phyloP scores from a whole-genome alignment of 1,140 invertebrate species.

The Drosophila kanapiae region DNA sequence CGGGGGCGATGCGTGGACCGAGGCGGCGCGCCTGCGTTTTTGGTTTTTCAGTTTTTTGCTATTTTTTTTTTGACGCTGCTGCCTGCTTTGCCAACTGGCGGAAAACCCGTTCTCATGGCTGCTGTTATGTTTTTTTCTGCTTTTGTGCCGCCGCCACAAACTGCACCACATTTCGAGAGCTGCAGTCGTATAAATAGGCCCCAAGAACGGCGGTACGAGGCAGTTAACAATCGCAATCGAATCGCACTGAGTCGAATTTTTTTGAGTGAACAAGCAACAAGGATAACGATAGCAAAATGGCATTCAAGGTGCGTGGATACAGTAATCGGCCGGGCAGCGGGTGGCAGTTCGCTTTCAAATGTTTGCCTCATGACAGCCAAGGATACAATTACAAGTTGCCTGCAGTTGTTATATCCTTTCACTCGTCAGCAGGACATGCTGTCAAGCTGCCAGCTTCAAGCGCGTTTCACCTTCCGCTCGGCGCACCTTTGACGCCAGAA shows the following conservation, averaged over 20 bases:
- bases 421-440: slow-evolving; percentile 11
- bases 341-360: neutral
- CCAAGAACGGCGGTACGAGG: slow-evolving; percentile 74
- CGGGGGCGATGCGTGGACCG: slow-evolving; percentile 27
- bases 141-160: slow-evolving; percentile 1
- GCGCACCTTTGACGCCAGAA: too few species aligned
- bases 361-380: neutral
- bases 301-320: slow-evolving; percentile 77
- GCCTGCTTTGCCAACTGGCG: slow-evolving; percentile 57
- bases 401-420: slow-evolving; percentile 41
- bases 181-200: slow-evolving; percentile 73
- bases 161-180: slow-evolving; percentile 59
- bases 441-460: slow-evolving; percentile 12
- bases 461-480: too few species aligned
- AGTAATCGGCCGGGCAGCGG: neutral
- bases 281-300: slow-evolving; percentile 62
- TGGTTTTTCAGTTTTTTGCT: neutral
- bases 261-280: slow-evolving; percentile 38
- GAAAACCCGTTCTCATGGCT: slow-evolving; percentile 48
- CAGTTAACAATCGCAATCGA: slow-evolving; percentile 60
- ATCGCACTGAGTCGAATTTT: slow-evolving; percentile 41
- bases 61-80: neutral
- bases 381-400: neutral
- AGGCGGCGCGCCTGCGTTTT: slow-evolving; percentile 40
- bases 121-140: neutral